Conservation (phyloP, 2,888 invertebrate genomes). For the Antheraea assamensis region DNA sequence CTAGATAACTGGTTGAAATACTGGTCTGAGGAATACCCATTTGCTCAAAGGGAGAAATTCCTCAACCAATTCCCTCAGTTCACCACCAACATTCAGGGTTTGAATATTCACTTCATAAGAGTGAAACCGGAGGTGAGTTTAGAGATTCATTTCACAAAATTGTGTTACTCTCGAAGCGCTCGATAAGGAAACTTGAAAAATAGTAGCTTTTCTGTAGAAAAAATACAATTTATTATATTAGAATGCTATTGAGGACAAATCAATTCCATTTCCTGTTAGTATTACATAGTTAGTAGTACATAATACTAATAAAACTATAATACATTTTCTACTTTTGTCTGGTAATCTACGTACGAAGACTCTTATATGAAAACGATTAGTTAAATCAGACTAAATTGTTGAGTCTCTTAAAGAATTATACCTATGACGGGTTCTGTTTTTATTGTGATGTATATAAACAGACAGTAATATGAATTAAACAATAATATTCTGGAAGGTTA, state of each 20-base stretch:
- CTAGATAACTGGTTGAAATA: conserved; percentile 85
- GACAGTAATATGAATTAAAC: no score
- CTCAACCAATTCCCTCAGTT: conserved; percentile 90
- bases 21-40: conserved; percentile 89
- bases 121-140: conserved; percentile 77
- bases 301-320: background rate
- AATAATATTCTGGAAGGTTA: background rate
- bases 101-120: conserved; percentile 82
- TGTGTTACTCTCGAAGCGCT: background rate
- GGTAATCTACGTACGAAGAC: background rate
- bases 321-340: background rate
- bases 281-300: background rate
- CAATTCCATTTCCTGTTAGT: background rate
- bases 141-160: background rate
- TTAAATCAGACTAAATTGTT: background rate
- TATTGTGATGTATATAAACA: background rate
- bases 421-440: background rate
- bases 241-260: background rate
- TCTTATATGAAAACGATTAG: background rate
- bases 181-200: background rate
- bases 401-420: background rate
- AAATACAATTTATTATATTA: background rate
- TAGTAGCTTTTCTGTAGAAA: no score
- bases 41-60: conserved; percentile 82
- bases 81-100: conserved; percentile 87